Evolutionary conservation across 2,797 vertebrate species (phyloP).

Genomic region (Sphaeramia orbicularis): DNA sequence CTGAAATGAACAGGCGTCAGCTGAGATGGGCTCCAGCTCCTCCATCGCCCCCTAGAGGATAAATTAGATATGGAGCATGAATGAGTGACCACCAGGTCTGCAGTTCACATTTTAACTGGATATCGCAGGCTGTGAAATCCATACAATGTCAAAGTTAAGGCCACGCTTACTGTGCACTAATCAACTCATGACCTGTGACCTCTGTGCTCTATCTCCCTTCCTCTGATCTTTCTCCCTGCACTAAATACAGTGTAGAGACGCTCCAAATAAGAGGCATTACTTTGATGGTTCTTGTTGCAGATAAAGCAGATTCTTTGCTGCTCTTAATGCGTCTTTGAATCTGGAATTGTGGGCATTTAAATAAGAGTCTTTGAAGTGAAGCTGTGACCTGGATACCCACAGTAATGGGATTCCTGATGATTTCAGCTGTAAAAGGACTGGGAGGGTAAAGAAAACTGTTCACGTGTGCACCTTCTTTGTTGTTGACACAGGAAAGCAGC

Average conservation of each 20-base stretch:
- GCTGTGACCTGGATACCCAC: not conserved
- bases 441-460: not conserved
- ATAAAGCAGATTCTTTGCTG: slow-evolving; percentile 15
- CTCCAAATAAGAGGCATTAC: not conserved
- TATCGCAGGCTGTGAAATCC: no score
- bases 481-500: slow-evolving; percentile 16
- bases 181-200: not conserved
- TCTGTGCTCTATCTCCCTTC: not conserved
- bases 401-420: not conserved
- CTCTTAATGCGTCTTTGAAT: slow-evolving; percentile 20
- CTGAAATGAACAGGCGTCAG: no score
- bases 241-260: not conserved
- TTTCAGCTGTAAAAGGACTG: not conserved
- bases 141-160: not conserved
- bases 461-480: not conserved
- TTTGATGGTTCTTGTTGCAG: not conserved
- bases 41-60: no score
- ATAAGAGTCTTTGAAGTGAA: slow-evolving; percentile 28
- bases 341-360: not conserved
- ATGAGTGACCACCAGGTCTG: no score
- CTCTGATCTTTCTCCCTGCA: not conserved
- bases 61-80: no score
- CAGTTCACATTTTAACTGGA: no score
- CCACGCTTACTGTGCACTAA: no score
- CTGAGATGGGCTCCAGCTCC: no score